A percentile compares a stretch with the other conserved stretches of the same genome.
Conservation (phyloP, 2,888 invertebrate genomes). For the Tuberolachnus salignus region DNA sequence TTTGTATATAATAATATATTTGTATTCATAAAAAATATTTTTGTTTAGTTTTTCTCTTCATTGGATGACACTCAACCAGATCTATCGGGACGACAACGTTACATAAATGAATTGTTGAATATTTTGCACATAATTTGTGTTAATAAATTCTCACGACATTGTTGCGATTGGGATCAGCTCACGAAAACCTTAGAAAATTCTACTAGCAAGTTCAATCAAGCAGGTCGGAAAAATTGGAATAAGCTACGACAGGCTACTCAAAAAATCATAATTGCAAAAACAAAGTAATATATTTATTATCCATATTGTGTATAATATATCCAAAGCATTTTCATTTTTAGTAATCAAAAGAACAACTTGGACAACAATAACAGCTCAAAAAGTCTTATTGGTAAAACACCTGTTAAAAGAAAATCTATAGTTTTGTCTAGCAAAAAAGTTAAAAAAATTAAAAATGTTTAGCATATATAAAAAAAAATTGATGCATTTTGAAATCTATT, state of each 20-base stretch:
- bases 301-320: no score
- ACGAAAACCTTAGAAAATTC: slow-evolving; percentile 22
- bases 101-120: slow-evolving; percentile 48
- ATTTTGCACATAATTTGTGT: slow-evolving; percentile 30
- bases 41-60: slow-evolving; percentile 37
- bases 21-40: not conserved
- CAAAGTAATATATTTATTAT: slow-evolving; percentile 40
- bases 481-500: not conserved
- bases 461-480: slow-evolving; percentile 6
- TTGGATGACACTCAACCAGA: slow-evolving; percentile 49
- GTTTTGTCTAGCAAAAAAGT: slow-evolving; percentile 43
- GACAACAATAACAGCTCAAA: not conserved
- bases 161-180: slow-evolving; percentile 39
- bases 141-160: slow-evolving; percentile 42
- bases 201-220: slow-evolving; percentile 41
- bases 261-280: slow-evolving; percentile 27
- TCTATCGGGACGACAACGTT: slow-evolving; percentile 44
- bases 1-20: not conserved
- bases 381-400: slow-evolving; percentile 14
- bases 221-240: slow-evolving; percentile 39
- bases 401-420: slow-evolving; percentile 51
- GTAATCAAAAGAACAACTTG: slow-evolving; percentile 15
- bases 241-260: slow-evolving; percentile 17
- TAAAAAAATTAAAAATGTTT: slow-evolving; percentile 55
- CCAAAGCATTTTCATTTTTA: slow-evolving; percentile 1